Base-by-base conservation (phyloP, 2,888 invertebrate species). In the Chalcis sispes region DNA sequence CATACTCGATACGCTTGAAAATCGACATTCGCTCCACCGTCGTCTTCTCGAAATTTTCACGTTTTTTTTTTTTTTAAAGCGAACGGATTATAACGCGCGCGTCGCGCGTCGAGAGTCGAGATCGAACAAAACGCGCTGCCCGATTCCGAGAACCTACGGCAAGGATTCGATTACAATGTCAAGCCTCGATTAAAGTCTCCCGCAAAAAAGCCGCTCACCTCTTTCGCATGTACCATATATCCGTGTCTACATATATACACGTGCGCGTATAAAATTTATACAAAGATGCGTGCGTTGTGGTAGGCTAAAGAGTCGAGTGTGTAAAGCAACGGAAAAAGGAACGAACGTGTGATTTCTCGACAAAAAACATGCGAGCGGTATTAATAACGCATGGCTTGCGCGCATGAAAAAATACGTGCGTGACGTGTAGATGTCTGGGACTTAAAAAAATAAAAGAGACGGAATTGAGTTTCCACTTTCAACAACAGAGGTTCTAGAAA, bases 81-180 rank as follows among this genome's bases (percentile, higher is more conserved):
- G 32, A 65, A 46, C 61, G 71, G 67, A 67, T 77, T 77, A 77
- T 72, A 77, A 77, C 65, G 32, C 29, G 18, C 48, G 36, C 48
- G 40, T 18, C 61, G 32, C 1, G 56, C 69, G 61, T 66, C 72
- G 72, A 58, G 67, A 48, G 72, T 75, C 75, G 54, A 65, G 36
- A n/a, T n/a, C 74, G 74, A 50, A 75, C 72, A 69, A 75, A 78
- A 72, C 58, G 46, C 40, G 18, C n/a, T 46, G 52, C 69, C 77
- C 77, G 79, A 70, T 81, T 82, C 80, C 62, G 59, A 72, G 80
- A 81, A 81, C 72, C 59, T 64, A 58, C 65, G 59, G 32, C n/a
- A 61, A 78, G 75, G 79, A 81, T 81, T 81, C 79, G 79, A 81
- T 82, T 81, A 80, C 79, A 80, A 77, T 81, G 80, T 81, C 79